Evolutionary conservation across 1,140 invertebrate genomes (phyloP).

Genomic region (Venustaconcha ellipsiformis): DNA sequence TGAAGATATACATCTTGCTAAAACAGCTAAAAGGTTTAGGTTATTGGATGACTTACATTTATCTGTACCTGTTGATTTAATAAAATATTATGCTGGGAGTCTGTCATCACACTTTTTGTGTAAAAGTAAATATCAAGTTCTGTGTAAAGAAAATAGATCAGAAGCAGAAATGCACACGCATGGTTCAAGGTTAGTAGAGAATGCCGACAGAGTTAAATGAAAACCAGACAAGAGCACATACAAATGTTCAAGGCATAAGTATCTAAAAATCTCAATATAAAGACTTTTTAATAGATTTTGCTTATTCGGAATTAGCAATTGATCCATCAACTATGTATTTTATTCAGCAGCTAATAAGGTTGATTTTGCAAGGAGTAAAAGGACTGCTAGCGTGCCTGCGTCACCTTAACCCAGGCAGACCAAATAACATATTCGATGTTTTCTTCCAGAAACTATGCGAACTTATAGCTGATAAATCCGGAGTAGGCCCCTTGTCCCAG

Average conservation of each 20-base stretch:
- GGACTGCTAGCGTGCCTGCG: slow-evolving; percentile 23
- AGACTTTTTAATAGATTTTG: slow-evolving; percentile 10
- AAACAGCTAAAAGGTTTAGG: slow-evolving; percentile 9
- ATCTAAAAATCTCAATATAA: slow-evolving; percentile 17
- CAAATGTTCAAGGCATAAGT: slow-evolving; percentile 10
- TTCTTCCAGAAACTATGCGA: slow-evolving; percentile 13
- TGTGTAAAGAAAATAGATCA: slow-evolving; percentile 8
- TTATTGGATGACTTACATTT: slow-evolving; percentile 17
- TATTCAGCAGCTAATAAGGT: background rate
- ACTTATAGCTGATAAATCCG: slow-evolving; percentile 7
- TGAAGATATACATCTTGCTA: slow-evolving; percentile 22
- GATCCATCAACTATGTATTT: background rate
- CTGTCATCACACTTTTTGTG: background rate
- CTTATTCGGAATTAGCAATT: slow-evolving; percentile 14
- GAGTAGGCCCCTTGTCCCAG: slow-evolving; percentile 24
- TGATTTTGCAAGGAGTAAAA: slow-evolving; percentile 31
- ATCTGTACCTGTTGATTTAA: slow-evolving; percentile 21
- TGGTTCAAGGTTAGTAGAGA: slow-evolving; percentile 14
- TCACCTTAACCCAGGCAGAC: background rate
- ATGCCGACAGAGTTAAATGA: slow-evolving; percentile 11
- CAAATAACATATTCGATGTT: slow-evolving; percentile 27
- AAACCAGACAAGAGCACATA: slow-evolving; percentile 25
- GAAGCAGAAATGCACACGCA: slow-evolving; percentile 14
- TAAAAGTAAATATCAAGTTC: background rate
- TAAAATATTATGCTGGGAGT: slow-evolving; percentile 5